Base-by-base conservation (phyloP, 1,140 invertebrate genomes). In the Lanistes nyassanus region DNA sequence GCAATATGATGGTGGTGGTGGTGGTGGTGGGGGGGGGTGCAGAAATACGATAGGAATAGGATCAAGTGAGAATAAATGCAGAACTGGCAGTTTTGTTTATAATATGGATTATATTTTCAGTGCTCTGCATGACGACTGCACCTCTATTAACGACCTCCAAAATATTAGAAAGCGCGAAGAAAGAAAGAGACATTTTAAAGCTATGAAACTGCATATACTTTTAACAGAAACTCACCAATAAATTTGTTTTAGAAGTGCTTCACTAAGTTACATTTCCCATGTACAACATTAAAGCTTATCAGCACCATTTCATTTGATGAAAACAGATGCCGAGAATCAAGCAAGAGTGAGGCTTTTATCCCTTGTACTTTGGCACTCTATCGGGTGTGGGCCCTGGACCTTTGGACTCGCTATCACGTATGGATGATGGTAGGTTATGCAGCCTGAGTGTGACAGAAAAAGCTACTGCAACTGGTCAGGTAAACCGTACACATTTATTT, bases 301-400 rank as follows among this genome's bases (percentile, higher is more conserved):
- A 23, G 3, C 11, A 7, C 0, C 11, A 29, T 16, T 60, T n/a
- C 31, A 31, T 56, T 29, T n/a, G 13, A 58, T 67, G 6, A n/a
- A 21, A 77, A n/a, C 68, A 86, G 84, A 65, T 86, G 84, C 71
- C 72, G 78, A 73, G 83, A 86, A 71, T 86, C 83, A 7, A 31
- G 51, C 11, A 79, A 81, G 42, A 81, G 81, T 42, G 84, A 86
- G 58, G 84, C 84, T 0, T 86, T 81, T 62, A 47, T 84, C 26
- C 84, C 84, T 1, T 86, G 84, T 60, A 76, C 64, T 16, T 62
- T 86, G 29, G 81, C 84, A 13, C 55, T 81, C 29, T 82, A 79
- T 36, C 71, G 79, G 13, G 65, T 86, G 19, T 79, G 81, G 75
- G 21, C 76, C n/a, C 11, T 81, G 23, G 75, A 84, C 29, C 26